Conservation (phyloP, 2,113 vertebrate species). For the Catharus bicknelli region DNA sequence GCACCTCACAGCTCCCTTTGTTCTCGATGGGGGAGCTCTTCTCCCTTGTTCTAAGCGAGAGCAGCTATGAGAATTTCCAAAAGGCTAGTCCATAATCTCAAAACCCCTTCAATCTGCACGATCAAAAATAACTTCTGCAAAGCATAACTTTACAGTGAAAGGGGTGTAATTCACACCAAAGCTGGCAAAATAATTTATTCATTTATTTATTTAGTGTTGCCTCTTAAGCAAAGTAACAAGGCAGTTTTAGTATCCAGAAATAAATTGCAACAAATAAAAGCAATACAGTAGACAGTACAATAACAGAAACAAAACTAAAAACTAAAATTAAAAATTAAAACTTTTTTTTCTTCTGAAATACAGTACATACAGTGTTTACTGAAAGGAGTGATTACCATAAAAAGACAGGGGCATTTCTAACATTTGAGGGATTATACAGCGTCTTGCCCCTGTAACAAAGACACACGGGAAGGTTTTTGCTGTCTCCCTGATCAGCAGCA, state of each 20-base stretch:
- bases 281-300: not conserved
- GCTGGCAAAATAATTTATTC: not conserved
- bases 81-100: not conserved
- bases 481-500: not conserved
- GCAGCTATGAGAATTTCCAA: not conserved
- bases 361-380: not conserved
- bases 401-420: not conserved
- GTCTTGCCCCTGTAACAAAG: not conserved
- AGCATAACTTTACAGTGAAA: not conserved
- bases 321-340: not conserved
- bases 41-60: not conserved
- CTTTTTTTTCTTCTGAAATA: not conserved
- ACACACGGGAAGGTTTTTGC: not conserved
- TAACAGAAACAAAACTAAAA: not conserved
- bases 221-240: not conserved
- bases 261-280: not conserved
- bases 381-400: not conserved
- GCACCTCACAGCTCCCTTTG: not conserved
- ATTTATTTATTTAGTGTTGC: not conserved
- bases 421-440: not conserved
- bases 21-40: not conserved
- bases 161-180: not conserved
- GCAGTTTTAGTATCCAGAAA: not conserved
- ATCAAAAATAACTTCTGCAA: conserved; percentile 4
- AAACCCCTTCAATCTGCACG: not conserved